Evolutionary conservation across 2,113 vertebrate genomes (phyloP), one percentile per base, ranked within the genome.

Genomic region (Grammomys dolichurus): DNA sequence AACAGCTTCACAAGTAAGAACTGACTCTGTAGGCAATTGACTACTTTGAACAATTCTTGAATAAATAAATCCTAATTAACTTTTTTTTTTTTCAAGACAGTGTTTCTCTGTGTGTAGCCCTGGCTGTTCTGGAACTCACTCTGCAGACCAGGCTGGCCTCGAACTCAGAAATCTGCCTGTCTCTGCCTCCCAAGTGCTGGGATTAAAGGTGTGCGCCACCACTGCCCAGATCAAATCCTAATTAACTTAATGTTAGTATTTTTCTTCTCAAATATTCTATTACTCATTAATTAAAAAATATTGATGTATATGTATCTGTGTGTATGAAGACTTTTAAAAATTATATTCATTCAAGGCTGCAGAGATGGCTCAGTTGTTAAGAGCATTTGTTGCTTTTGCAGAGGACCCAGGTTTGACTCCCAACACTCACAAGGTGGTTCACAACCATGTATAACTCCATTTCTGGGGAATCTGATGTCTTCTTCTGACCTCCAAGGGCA

Each of bases 1-100:
- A 94, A 87, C 3, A 75, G 91, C 92, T 96, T 92, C 63, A 80
- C 1, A 20, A 91, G 43, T 87, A 36, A 96, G 73, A 36, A 96
- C 40, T 72, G 60, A 96, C 24, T 92, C 89, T 96, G 7, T 2
- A 85, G 73, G 43, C n/a, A 95, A 85, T 0, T 75, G 75, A 96
- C 36, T 70, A 40, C 67, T 89, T 80, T 60, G 84, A 93, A 90
- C 13, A 95, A 69, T 86, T 92, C 70, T 90, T 90, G 75, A 58
- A 95, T 78, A 89, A 93, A 94, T 88, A 89, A 93, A 94, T 85
- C 93, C 46, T 63, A 85, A 54, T 70, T 4, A 95, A 96, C 13
- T 86, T 95, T 40, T 40, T 40, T 40, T 40, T 40, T 40, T 40
- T 40, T 40, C 40, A 40, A 40, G 40, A 40, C 40, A 40, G 40